Conservation (phyloP, 2,888 invertebrate species). For the Nomada lathburiana region DNA sequence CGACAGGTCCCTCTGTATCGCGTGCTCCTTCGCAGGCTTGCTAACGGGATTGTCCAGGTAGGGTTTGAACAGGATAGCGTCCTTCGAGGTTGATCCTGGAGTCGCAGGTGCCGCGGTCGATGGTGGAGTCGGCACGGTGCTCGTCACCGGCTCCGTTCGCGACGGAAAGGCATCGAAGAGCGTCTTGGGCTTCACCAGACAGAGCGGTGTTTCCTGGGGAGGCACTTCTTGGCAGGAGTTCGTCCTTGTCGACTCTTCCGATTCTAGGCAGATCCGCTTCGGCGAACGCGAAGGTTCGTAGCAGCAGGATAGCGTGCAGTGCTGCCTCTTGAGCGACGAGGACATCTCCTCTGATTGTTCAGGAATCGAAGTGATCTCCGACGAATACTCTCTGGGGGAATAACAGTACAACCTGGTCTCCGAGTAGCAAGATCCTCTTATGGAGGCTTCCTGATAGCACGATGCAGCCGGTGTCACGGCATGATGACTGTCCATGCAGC, state of each 20-base stretch:
- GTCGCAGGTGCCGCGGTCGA: conserved; percentile 59
- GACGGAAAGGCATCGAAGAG: conserved; percentile 51
- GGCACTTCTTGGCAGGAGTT: conserved; percentile 70
- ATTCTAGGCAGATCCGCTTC: conserved; percentile 73
- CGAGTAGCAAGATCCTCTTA: conserved; percentile 67
- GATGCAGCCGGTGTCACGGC: conserved; percentile 53
- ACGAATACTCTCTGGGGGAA: conserved; percentile 72
- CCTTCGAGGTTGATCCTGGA: conserved; percentile 85
- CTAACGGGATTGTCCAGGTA: conserved; percentile 89
- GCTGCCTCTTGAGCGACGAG: conserved; percentile 68
- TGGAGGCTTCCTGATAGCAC: conserved; percentile 72
- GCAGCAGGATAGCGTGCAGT: conserved; percentile 74
- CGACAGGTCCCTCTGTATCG: conserved; percentile 61
- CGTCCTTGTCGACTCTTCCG: conserved; percentile 60
- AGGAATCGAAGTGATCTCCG: conserved; percentile 46
- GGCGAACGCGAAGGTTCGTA: conserved; percentile 70
- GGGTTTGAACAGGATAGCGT: conserved; percentile 91
- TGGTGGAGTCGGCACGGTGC: conserved; percentile 70
- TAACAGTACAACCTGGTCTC: conserved; percentile 71
- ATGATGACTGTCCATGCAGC: conserved; percentile 71
- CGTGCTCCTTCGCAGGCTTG: conserved; percentile 77
- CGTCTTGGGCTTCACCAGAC: conserved; percentile 83
- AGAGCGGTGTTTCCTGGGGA: conserved; percentile 83
- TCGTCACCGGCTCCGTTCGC: conserved; percentile 75
- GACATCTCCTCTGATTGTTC: conserved; percentile 54